phyloP scores from a whole-genome alignment of 1,140 invertebrate genomes.

The Grapholita molesta region DNA sequence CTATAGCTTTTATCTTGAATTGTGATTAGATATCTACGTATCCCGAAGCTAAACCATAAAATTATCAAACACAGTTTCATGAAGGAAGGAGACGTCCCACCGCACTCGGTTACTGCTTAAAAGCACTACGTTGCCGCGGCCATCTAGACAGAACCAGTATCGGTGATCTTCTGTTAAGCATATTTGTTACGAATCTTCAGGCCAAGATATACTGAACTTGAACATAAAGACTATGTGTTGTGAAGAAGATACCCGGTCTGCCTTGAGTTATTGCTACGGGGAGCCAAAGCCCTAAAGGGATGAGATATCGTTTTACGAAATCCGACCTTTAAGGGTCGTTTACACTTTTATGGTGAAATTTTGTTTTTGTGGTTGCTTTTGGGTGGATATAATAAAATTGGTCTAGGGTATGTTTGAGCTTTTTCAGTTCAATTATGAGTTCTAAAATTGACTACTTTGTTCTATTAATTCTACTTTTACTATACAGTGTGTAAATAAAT shows the following conservation, averaged over 20 bases:
- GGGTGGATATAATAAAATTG: neutral
- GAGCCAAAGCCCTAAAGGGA: slow-evolving; percentile 8
- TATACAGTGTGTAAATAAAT: too few relatives aligned
- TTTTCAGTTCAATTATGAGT: neutral
- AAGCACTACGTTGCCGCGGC: too few relatives aligned
- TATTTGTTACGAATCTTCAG: neutral
- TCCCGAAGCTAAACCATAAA: neutral
- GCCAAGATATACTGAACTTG: neutral
- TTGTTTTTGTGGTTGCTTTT: neutral
- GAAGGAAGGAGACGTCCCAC: neutral
- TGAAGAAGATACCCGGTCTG: neutral
- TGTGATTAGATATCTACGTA: too few relatives aligned
- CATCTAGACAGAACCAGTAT: neutral
- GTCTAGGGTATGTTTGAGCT: neutral
- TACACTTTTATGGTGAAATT: slow-evolving; percentile 14
- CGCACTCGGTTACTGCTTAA: neutral
- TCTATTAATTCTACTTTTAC: too few relatives aligned
- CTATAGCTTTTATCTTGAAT: too few relatives aligned
- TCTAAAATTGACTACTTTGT: too few relatives aligned
- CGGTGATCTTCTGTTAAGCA: neutral
- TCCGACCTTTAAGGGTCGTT: slow-evolving; percentile 14
- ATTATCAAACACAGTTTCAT: neutral
- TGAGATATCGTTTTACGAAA: slow-evolving; percentile 13
- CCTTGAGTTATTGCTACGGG: slow-evolving; percentile 9
- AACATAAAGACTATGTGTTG: neutral